A percentile compares a stretch with the other conserved stretches of the same genome.
phyloP scores from a whole-genome alignment of 2,797 vertebrate species.

The Pyrocephalus nanus region DNA sequence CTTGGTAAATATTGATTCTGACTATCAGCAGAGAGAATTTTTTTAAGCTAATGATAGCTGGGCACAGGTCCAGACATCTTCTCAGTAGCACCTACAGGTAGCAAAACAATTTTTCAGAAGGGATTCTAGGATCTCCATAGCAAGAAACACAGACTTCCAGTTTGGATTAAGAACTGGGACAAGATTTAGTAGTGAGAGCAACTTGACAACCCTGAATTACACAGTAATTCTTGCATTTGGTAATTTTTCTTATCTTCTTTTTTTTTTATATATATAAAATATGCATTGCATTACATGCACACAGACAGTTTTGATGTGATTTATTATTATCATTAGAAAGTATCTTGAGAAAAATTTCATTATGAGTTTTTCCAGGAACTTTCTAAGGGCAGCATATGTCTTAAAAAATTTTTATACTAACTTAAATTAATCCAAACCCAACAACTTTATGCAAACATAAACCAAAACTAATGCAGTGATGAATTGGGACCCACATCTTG shows the following conservation, averaged over 20 bases:
- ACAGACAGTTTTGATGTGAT: not conserved
- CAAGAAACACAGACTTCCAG: not conserved
- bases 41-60: not conserved
- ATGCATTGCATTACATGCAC: not conserved
- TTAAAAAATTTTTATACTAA: not conserved
- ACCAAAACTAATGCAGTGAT: not conserved
- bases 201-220: not conserved
- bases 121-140: not conserved
- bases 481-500: not conserved
- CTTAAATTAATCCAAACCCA: not conserved
- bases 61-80: not conserved
- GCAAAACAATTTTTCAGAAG: not conserved
- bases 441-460: not conserved
- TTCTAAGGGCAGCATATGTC: not conserved
- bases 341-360: not conserved
- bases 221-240: not conserved
- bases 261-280: not conserved
- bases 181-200: not conserved
- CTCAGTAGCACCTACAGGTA: not conserved
- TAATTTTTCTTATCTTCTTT: not conserved
- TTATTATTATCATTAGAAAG: not conserved
- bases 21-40: conserved; percentile 28
- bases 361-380: not conserved
- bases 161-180: not conserved
- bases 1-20: conserved; percentile 51